A percentile compares a stretch with the other conserved stretches of the same genome.
Evolutionary conservation across 2,797 vertebrate species (phyloP).

Genomic region (Alauda arvensis): DNA sequence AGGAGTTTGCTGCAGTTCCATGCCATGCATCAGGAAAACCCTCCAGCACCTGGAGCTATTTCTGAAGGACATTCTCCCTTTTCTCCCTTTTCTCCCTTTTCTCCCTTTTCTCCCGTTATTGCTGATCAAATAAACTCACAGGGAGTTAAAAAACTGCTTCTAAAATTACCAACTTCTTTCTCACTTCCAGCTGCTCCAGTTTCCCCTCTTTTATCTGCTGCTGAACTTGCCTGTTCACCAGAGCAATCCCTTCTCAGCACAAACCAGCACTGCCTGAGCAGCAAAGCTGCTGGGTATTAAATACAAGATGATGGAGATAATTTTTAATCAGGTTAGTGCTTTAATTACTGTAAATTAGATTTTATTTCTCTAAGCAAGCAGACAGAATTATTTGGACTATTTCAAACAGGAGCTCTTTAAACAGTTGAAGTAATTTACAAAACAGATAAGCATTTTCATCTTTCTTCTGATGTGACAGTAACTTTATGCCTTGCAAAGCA

Average conservation of each 20-base stretch:
- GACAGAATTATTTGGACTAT: neutral
- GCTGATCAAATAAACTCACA: neutral
- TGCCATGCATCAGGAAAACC: neutral
- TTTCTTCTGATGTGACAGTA: neutral
- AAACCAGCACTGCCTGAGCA: neutral
- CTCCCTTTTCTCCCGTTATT: neutral
- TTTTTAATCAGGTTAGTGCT: constrained; percentile 55
- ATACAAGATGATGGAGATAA: constrained; percentile 23
- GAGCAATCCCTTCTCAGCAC: neutral
- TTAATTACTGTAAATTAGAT: constrained; percentile 56
- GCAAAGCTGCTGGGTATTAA: constrained; percentile 18
- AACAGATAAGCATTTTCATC: neutral
- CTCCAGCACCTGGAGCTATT: neutral
- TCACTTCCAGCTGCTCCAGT: neutral
- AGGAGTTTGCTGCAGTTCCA: neutral
- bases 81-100: too few relatives aligned
- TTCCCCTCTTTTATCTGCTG: neutral
- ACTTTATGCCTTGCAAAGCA: neutral
- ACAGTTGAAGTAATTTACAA: neutral
- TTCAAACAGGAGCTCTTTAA: neutral
- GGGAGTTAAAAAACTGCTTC: neutral
- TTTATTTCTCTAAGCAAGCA: constrained; percentile 42
- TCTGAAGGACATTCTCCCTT: neutral
- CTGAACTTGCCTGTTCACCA: neutral
- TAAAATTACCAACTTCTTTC: neutral